Evolutionary conservation across 2,113 vertebrate species (phyloP), one percentile per base, ranked within the genome.

Genomic region (Chinchilla lanigera): DNA sequence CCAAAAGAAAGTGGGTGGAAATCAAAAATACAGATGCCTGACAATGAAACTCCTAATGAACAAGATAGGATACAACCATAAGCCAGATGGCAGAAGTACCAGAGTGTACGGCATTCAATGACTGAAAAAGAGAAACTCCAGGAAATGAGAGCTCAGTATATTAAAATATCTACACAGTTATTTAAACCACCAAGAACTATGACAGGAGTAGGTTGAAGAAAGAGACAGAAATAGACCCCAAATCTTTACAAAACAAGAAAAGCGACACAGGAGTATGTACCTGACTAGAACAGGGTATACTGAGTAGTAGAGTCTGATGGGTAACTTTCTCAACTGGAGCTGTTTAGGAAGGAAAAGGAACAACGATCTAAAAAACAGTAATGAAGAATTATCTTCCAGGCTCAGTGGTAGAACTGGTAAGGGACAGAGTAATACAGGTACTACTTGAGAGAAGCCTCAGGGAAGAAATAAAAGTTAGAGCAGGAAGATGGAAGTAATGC

Each of bases 151-250:
- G 52, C 14, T 52, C 41, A 7, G 17, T n/a, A 19, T 30, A 44
- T 1, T 65, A 5, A 89, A 86, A 89, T 24, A 73, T n/a, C 33
- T 60, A 78, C 17, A 60, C 0, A 82, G 44, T 61, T 24, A 92
- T 81, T 87, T 91, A 91, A 89, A 77, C 67, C 71, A 77, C 13
- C 28, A 84, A 75, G 44, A 86, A 96, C 33, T 69, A 65, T 69
- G 26, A 81, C 35, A 95, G 41, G 11, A 52, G 16, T 47, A 17
- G 33, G 11, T 0, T 89, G 6, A 97, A 78, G 28, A 91, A 47
- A 65, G 16, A 71, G 54, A 50, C 3, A 52, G 4, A 73, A 69
- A 54, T 0, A 22, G 7, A 67, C 26, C 9, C 28, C 54, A 86
- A 60, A 82, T 73, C 69, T 88, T 92, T 75, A 81, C 50, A 38